phyloP scores from a whole-genome alignment of 1,140 invertebrate species.

The Ips nitidus region DNA sequence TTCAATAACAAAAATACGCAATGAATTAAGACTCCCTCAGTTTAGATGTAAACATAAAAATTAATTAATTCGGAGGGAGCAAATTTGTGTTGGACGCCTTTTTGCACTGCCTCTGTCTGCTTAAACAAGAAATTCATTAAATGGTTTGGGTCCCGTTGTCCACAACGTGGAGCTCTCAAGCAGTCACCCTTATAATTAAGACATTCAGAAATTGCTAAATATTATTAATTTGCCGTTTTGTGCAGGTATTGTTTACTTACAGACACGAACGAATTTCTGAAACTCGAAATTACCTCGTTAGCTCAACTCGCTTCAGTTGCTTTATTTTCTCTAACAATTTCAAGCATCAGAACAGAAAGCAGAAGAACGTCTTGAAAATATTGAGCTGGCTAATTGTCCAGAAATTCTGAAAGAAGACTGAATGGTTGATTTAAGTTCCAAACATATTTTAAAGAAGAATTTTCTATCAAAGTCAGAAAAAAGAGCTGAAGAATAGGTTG shows the following conservation, averaged over 20 bases:
- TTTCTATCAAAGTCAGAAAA: too few species aligned
- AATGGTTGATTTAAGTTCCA: too few species aligned
- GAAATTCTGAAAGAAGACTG: too few species aligned
- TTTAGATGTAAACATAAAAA: background rate
- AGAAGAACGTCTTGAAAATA: background rate
- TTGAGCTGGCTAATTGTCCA: background rate
- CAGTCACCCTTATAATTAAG: background rate
- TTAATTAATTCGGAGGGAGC: background rate
- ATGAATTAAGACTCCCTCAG: too few species aligned
- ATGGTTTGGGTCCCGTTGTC: background rate
- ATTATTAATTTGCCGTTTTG: conserved; percentile 14
- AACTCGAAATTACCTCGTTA: background rate
- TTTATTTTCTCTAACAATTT: background rate
- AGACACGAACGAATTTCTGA: background rate
- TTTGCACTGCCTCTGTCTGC: background rate
- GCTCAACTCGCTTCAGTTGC: background rate
- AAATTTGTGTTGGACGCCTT: background rate
- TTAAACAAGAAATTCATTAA: conserved; percentile 1
- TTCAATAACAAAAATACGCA: too few species aligned
- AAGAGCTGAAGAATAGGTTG: too few species aligned
- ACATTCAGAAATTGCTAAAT: conserved; percentile 1
- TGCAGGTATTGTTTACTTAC: conserved; percentile 4
- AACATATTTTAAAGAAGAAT: too few species aligned
- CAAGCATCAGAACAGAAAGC: background rate
- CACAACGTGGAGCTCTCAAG: background rate